phyloP scores from a whole-genome alignment of 2,797 vertebrate genomes.

The Scolopax rusticola region DNA sequence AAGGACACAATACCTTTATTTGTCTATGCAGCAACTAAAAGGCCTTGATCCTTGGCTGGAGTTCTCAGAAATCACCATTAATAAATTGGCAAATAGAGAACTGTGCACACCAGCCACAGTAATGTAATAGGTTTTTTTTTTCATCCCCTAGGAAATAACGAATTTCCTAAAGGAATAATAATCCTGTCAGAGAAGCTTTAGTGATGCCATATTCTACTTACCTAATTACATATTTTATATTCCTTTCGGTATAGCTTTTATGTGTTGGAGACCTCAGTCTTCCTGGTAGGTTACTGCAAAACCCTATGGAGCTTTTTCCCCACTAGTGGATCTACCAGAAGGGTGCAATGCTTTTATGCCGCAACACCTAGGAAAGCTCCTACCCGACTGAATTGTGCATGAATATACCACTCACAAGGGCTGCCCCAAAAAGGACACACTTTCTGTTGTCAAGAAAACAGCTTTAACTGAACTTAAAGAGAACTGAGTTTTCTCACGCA shows the following conservation, averaged over 20 bases:
- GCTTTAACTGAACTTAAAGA: neutral
- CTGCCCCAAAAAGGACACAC: neutral
- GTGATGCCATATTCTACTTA: neutral
- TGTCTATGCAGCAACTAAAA: neutral
- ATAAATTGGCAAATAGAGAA: neutral
- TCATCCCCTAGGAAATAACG: neutral
- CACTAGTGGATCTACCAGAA: neutral
- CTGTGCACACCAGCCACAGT: neutral
- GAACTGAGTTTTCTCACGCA: neutral
- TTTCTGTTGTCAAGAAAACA: neutral
- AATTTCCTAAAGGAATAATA: constrained; percentile 1
- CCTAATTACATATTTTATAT: neutral
- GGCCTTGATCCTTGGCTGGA: neutral
- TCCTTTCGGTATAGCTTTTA: neutral
- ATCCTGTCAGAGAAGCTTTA: neutral
- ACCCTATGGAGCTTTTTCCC: neutral
- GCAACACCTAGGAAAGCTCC: neutral
- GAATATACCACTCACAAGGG: neutral
- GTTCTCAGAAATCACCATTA: neutral
- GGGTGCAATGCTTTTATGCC: neutral
- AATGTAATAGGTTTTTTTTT: neutral
- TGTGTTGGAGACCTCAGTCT: neutral
- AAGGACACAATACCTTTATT: neutral
- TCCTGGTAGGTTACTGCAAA: neutral
- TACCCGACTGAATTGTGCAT: neutral